Percentiles rank a stretch among this genome's conserved stretches.
phyloP scores from a whole-genome alignment of 92 coral and sea anemone genomes.

The Blastomussa wellsi region DNA sequence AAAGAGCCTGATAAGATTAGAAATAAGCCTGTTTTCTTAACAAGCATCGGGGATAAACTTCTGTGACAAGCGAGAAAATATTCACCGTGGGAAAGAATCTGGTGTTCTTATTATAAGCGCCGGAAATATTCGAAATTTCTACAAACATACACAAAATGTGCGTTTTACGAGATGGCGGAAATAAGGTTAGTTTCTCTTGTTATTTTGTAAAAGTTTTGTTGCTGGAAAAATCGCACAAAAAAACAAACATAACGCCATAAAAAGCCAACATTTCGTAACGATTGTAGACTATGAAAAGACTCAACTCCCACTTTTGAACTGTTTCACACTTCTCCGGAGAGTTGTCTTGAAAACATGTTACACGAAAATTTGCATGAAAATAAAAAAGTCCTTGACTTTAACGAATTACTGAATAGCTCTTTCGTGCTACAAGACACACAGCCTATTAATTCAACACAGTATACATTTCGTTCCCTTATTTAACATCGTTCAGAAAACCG shows the following conservation, averaged over 20 bases:
- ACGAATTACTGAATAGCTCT: neutral
- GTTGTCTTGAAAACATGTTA: neutral
- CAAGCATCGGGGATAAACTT: neutral
- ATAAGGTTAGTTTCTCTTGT: neutral
- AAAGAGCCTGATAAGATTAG: neutral
- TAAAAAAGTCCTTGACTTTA: neutral
- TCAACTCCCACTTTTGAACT: neutral
- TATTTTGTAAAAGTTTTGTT: neutral
- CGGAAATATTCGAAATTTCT: constrained; percentile 12
- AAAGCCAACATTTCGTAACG: neutral
- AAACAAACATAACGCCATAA: neutral
- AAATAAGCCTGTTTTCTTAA: constrained; percentile 6
- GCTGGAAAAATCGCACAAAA: neutral
- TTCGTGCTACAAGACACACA: neutral
- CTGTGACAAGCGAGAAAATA: neutral
- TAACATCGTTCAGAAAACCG: neutral
- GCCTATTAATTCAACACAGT: neutral
- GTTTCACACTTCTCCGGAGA: neutral
- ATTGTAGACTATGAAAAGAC: neutral
- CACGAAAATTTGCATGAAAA: neutral
- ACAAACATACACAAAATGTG: neutral
- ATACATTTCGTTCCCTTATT: neutral
- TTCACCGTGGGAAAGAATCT: constrained; percentile 26
- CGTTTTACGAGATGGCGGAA: neutral
- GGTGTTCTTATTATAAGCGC: neutral